phyloP scores from a whole-genome alignment of 2,888 invertebrate species.

The Melieria picta region DNA sequence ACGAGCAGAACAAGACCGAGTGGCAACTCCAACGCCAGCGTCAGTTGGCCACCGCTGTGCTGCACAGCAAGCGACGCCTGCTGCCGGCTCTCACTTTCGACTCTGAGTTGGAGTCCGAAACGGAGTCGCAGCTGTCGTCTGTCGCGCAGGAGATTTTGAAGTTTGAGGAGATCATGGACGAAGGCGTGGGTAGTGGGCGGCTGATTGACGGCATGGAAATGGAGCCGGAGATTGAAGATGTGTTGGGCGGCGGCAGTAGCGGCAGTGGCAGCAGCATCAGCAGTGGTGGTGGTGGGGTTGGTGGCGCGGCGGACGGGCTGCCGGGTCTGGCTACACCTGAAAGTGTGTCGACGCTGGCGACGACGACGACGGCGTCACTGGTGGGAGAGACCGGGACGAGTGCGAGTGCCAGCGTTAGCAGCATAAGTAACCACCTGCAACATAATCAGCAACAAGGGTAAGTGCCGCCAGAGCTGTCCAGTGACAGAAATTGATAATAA shows the following conservation, averaged over 20 bases:
- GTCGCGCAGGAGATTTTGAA: conserved; percentile 60
- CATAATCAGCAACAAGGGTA: conserved; percentile 44
- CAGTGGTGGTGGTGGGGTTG: conserved; percentile 45
- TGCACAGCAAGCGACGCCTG: conserved; percentile 31
- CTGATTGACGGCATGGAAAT: conserved; percentile 60
- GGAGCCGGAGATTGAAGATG: conserved; percentile 57
- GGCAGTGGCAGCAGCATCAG: conserved; percentile 48
- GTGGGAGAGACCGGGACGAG: conserved; percentile 30
- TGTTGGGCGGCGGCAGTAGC: conserved; percentile 47
- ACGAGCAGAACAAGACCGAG: conserved; percentile 53
- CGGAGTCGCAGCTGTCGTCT: conserved; percentile 59
- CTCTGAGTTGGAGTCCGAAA: conserved; percentile 59
- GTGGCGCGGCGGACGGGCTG: conserved; percentile 44
- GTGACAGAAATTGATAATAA: conserved; percentile 4
- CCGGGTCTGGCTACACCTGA: conserved; percentile 42
- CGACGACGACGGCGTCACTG: conserved; percentile 24
- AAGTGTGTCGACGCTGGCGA: conserved; percentile 30
- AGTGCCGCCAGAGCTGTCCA: background rate
- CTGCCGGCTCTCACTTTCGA: conserved; percentile 50
- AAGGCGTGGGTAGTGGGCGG: conserved; percentile 57
- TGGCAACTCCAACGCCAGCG: conserved; percentile 52
- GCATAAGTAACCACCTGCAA: conserved; percentile 42
- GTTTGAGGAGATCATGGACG: conserved; percentile 61
- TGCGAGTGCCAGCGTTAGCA: conserved; percentile 23
- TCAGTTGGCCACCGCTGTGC: conserved; percentile 41